These are phyloP conservation scores for Podarcis cretensis DNA, from an alignment of 2,113 vertebrate species.

Conservation along the genomic window DNA sequence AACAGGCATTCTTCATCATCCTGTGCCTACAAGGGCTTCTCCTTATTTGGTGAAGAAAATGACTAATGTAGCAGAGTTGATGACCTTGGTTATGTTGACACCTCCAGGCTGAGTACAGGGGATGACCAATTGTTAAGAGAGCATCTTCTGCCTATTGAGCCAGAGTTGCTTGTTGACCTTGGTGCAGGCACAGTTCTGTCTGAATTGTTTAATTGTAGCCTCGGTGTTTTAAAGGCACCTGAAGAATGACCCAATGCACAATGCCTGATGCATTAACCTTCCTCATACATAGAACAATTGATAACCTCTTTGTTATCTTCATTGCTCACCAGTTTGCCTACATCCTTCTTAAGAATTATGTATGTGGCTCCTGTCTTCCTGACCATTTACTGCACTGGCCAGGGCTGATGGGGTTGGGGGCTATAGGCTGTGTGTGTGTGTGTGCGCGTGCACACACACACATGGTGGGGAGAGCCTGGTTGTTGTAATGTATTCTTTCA, in stretches of 20 bases:
- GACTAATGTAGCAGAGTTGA: background rate
- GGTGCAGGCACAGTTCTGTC: background rate
- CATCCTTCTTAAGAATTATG: background rate
- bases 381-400: no score
- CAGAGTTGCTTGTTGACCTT: background rate
- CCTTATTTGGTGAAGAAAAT: background rate
- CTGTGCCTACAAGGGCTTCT: background rate
- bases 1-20: background rate
- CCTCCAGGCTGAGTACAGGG: background rate
- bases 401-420: no score
- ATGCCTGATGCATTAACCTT: background rate
- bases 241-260: background rate
- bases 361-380: no score
- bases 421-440: no score
- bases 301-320: background rate
- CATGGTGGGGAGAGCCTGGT: no score
- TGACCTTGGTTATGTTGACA: background rate
- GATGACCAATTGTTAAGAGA: constrained; percentile 1
- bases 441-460: rapidly evolving
- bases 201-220: background rate
- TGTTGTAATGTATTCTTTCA: no score
- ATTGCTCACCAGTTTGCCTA: background rate
- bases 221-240: background rate
- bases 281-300: background rate
- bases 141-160: background rate